phyloP scores from a whole-genome alignment of 2,888 invertebrate genomes.

The Drosophila flavopinicola region DNA sequence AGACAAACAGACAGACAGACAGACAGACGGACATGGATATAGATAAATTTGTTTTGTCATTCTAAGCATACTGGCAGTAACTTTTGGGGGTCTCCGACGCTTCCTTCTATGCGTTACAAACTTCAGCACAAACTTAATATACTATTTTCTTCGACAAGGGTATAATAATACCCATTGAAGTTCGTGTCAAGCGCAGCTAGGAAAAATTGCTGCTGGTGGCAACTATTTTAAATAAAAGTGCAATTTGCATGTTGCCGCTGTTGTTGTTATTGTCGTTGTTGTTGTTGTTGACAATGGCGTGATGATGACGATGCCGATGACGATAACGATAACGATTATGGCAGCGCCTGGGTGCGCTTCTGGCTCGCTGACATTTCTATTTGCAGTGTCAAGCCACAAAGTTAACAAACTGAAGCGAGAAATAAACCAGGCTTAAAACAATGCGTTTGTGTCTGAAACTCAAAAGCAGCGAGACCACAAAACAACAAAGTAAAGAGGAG shows the following conservation, averaged over 20 bases:
- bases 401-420: constrained; percentile 17
- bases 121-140: too few species aligned
- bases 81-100: too few species aligned
- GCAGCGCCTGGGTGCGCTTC: constrained; percentile 14
- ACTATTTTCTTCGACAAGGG: too few species aligned
- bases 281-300: constrained; percentile 24
- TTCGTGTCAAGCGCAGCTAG: constrained; percentile 1
- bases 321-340: constrained; percentile 42
- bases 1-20: too few species aligned
- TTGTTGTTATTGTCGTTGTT: constrained; percentile 2
- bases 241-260: constrained; percentile 52
- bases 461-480: not conserved
- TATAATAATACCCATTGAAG: constrained; percentile 6
- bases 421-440: constrained; percentile 32
- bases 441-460: constrained; percentile 3
- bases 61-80: too few species aligned
- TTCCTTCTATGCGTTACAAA: too few species aligned
- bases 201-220: constrained; percentile 3
- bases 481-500: not conserved
- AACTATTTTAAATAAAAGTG: constrained; percentile 39
- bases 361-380: constrained; percentile 52
- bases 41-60: too few species aligned
- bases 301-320: constrained; percentile 35
- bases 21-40: too few species aligned
- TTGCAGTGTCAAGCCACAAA: constrained; percentile 11